These are phyloP conservation scores for Diarsia mendica DNA, from an alignment of 2,888 invertebrate genomes.

Conservation along the genomic window DNA sequence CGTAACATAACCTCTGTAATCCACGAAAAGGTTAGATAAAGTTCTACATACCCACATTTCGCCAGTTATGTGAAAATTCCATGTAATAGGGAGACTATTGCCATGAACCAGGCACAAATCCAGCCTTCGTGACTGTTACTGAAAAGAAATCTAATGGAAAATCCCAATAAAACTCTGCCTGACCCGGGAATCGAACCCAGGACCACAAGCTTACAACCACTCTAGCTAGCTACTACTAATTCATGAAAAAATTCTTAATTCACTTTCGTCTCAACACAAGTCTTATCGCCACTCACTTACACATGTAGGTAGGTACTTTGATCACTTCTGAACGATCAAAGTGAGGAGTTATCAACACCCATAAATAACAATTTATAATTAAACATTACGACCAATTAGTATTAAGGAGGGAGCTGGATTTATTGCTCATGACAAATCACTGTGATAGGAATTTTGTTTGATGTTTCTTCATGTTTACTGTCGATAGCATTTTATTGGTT, in stretches of 20 bases:
- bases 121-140: too few species aligned
- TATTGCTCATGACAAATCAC: constrained; percentile 66
- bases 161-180: too few species aligned
- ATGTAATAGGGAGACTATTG: too few species aligned
- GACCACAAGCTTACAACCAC: too few species aligned
- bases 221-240: neutral
- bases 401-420: constrained; percentile 70
- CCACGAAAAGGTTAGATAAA: too few species aligned
- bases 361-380: constrained; percentile 84
- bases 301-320: constrained; percentile 64
- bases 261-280: constrained; percentile 34
- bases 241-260: constrained; percentile 25
- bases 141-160: too few species aligned
- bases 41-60: too few species aligned
- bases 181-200: too few species aligned
- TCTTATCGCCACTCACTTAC: constrained; percentile 61
- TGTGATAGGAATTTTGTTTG: constrained; percentile 63
- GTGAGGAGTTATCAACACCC: constrained; percentile 77
- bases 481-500: constrained; percentile 49
- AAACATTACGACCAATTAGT: constrained; percentile 78
- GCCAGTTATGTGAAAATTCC: too few species aligned
- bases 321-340: constrained; percentile 76
- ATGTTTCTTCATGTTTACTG: constrained; percentile 54
- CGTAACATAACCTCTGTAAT: too few species aligned
- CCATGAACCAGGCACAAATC: too few species aligned